Evolutionary conservation across 35 echinoderm and acorn worm genomes (phyloP), one percentile per base, ranked within the genome.

Genomic region (Diadema setosum): DNA sequence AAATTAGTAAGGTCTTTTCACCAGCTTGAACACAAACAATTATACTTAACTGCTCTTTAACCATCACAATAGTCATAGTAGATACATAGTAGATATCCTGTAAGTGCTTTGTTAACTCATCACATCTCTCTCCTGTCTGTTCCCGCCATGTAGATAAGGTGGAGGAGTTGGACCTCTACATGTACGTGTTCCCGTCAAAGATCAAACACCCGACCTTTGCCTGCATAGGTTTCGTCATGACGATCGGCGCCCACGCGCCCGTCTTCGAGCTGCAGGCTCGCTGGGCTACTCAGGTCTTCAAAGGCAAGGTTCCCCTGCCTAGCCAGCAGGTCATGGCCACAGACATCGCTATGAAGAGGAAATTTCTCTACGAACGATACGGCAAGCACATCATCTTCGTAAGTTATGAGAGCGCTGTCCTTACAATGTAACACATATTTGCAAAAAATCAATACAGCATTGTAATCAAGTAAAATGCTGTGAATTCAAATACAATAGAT

Each of bases 201-300:
- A 61, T 86, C 1, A 46, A 87, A 6, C 86, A 93, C n/a, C 82
- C 69, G 3, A 97, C 95, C 1, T 81, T 93, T n/a, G 95, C 95
- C 39, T 84, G 69, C 34, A 49, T 97, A 6, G 95, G 95, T 4
- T 84, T 67, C 31, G 32, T 91, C 25, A 83, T 85, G 74, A 83
- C 87, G 3, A 35, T 93, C 3, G 95, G 95, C 25, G 91, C 95
- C 16, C 91, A 97, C 36, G 91, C 55, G 58, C 87, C 87, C 2
- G 44, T 74, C 23, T 97, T 90, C 50, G 95, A 97, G 87, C 29
- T 97, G 5, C 95, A 97, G 46, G 65, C 95, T 11, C 82, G 95
- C 18, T 97, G 91, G 91, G 95, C 84, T 2, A 84, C 74, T 0
- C 90, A 89, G 39, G 87, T 97, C 6, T 93, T 97, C 65, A 86